These are phyloP conservation scores for Pseudorectes ferrugineus DNA, from an alignment of 2,113 vertebrate genomes.

Conservation along the genomic window DNA sequence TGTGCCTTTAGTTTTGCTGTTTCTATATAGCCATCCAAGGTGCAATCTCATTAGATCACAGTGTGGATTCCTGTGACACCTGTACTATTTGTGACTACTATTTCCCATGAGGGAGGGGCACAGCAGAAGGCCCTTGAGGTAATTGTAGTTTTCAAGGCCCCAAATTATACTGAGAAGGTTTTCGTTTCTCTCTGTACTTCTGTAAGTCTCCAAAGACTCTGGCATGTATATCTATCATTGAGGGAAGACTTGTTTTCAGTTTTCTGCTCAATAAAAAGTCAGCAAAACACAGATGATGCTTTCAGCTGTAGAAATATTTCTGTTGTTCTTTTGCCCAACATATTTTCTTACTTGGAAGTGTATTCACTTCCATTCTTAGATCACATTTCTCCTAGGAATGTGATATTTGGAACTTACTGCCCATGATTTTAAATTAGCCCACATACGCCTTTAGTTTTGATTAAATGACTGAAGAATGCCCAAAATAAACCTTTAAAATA, in stretches of 20 bases:
- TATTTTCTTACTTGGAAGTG: not conserved
- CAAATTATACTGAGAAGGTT: rapidly evolving
- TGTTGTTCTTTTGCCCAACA: not conserved
- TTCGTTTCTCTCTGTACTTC: not conserved
- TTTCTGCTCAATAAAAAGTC: not conserved
- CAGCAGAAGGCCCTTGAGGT: not conserved
- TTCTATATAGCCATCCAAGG: not conserved
- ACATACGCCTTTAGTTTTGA: not conserved
- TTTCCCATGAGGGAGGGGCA: not conserved
- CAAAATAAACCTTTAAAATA: not conserved
- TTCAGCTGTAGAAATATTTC: not conserved
- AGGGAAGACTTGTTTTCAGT: not conserved
- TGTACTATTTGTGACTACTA: not conserved
- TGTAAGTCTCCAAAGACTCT: not conserved
- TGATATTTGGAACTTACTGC: not conserved
- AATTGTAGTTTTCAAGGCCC: not conserved
- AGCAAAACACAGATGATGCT: not conserved
- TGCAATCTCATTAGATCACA: not conserved
- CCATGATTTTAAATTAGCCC: not conserved
- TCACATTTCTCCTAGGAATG: not conserved
- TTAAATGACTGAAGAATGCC: not conserved
- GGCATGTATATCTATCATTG: not conserved
- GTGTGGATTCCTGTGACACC: not conserved
- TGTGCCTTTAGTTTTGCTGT: not conserved
- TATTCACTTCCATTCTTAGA: not conserved